Conservation (phyloP, 2,888 invertebrate species). For the Cepaea hortensis region DNA sequence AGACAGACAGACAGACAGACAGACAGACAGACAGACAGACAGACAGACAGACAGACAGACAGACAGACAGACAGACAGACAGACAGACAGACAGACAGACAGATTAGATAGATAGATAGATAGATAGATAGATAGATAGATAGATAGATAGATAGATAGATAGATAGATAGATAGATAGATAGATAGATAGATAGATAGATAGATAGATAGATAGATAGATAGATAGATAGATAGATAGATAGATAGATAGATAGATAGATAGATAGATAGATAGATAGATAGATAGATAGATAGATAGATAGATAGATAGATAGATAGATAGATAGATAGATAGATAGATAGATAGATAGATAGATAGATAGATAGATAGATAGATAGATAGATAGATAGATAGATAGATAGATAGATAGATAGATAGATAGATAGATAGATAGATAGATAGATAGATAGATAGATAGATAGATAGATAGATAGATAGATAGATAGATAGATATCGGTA, state of each 20-base stretch:
- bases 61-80: not conserved
- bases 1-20: not conserved
- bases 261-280: slow-evolving; percentile 7
- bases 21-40: not conserved
- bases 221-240: slow-evolving; percentile 7
- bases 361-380: slow-evolving; percentile 7
- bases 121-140: slow-evolving; percentile 7
- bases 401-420: slow-evolving; percentile 7
- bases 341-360: slow-evolving; percentile 7
- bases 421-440: slow-evolving; percentile 7
- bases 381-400: slow-evolving; percentile 7
- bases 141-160: slow-evolving; percentile 7
- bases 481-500: too few species aligned
- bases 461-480: slow-evolving; percentile 7
- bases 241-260: slow-evolving; percentile 7
- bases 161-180: not conserved
- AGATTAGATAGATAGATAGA: slow-evolving; percentile 7
- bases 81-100: not conserved
- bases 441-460: slow-evolving; percentile 7
- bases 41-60: not conserved
- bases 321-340: slow-evolving; percentile 7
- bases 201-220: slow-evolving; percentile 7
- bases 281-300: slow-evolving; percentile 7
- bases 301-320: slow-evolving; percentile 7
- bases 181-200: slow-evolving; percentile 4